phyloP scores from a whole-genome alignment of 2,113 vertebrate species.

The Panthera uncia region DNA sequence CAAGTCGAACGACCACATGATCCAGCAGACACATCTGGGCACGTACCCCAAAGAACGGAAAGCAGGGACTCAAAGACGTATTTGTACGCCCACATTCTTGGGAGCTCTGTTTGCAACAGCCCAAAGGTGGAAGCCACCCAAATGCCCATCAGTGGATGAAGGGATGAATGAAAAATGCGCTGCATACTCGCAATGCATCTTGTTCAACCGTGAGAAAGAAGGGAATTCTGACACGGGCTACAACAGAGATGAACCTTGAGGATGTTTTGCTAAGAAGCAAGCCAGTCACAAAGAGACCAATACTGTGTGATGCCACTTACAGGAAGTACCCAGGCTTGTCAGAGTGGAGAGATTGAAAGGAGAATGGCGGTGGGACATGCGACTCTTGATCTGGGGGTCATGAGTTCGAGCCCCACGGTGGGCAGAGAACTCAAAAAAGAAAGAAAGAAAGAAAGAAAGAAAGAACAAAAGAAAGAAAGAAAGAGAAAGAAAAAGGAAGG shows the following conservation, averaged over 20 bases:
- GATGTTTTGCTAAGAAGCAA: background rate
- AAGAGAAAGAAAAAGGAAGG: too few species aligned
- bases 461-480: too few species aligned
- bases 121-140: background rate
- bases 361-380: fast-evolving
- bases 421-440: too few species aligned
- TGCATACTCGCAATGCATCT: too few species aligned
- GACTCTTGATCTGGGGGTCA: background rate
- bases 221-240: background rate
- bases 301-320: background rate
- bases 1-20: background rate
- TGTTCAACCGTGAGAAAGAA: background rate
- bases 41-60: background rate
- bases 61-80: too few species aligned
- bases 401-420: background rate
- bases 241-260: background rate
- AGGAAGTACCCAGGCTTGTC: background rate
- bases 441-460: too few species aligned
- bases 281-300: background rate
- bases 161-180: background rate
- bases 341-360: fast-evolving
- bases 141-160: background rate
- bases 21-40: background rate
- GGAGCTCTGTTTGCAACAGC: background rate
- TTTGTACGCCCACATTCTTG: too few species aligned